A percentile compares a stretch with the other conserved stretches of the same genome.
Evolutionary conservation across 2,797 vertebrate species (phyloP).

Genomic region (Liparis tanakae): DNA sequence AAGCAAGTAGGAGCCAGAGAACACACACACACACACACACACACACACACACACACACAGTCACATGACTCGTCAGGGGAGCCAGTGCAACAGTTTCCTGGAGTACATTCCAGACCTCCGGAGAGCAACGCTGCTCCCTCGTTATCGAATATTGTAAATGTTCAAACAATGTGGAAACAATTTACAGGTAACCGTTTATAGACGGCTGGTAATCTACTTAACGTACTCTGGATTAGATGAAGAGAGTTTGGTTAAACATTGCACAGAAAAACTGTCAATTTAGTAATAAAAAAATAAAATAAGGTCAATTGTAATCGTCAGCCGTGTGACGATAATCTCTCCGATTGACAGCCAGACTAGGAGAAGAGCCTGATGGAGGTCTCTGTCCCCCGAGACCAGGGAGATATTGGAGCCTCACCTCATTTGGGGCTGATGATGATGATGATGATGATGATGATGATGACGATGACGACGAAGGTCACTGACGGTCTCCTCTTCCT

Average conservation of each 20-base stretch:
- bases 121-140: no score
- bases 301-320: slow-evolving; percentile 1
- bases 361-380: not conserved
- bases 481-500: slow-evolving; percentile 52
- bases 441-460: not conserved
- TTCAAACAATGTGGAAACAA: not conserved
- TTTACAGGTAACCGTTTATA: not conserved
- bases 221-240: not conserved
- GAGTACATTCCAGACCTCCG: no score
- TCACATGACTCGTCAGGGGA: slow-evolving; percentile 6
- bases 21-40: not conserved
- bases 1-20: slow-evolving; percentile 71
- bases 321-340: slow-evolving; percentile 24
- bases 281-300: no score
- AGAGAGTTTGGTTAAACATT: not conserved
- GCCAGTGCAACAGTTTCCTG: slow-evolving; percentile 2
- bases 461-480: slow-evolving; percentile 5
- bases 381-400: slow-evolving; percentile 63
- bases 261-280: not conserved
- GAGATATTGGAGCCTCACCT: not conserved
- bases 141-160: slow-evolving; percentile 12
- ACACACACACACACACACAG: not conserved
- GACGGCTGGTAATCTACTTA: not conserved
- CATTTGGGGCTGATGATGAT: no score
- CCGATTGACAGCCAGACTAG: not conserved